A percentile compares a stretch with the other conserved stretches of the same genome.
Evolutionary conservation across 2,888 invertebrate genomes (phyloP).

Genomic region (Parnassius mnemosyne): DNA sequence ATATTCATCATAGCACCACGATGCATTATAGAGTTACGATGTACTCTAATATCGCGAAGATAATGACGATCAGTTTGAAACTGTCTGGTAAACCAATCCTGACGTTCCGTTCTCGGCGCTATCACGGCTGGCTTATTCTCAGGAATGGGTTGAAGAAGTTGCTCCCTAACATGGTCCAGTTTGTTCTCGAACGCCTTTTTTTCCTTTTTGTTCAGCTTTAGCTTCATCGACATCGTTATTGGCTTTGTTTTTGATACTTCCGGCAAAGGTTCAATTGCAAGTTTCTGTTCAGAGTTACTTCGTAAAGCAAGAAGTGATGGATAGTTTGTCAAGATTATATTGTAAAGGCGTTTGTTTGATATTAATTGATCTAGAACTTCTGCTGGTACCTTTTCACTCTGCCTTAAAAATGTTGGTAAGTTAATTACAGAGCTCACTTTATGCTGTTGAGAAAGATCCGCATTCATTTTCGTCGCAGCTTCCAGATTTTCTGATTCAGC

Average conservation of each 20-base stretch:
- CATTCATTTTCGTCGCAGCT: conserved; percentile 69
- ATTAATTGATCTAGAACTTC: conserved; percentile 85
- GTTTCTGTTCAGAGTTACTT: conserved; percentile 83
- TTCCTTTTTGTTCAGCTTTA: conserved; percentile 61
- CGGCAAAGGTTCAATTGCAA: conserved; percentile 60
- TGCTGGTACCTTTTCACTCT: conserved; percentile 87
- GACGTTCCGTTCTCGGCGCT: conserved; percentile 47
- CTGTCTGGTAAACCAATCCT: conserved; percentile 73
- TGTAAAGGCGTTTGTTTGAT: conserved; percentile 84
- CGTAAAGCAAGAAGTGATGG: conserved; percentile 84
- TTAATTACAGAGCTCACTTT: conserved; percentile 86
- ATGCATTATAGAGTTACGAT: conserved; percentile 92
- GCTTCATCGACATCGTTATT: conserved; percentile 83
- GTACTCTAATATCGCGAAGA: conserved; percentile 85
- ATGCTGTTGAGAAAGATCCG: conserved; percentile 60
- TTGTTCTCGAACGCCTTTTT: conserved; percentile 68
- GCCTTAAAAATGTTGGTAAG: conserved; percentile 88
- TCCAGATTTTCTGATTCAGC: conserved; percentile 74
- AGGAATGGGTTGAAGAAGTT: conserved; percentile 68
- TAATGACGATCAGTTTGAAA: conserved; percentile 83
- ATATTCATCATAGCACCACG: conserved; percentile 93
- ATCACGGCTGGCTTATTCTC: conserved; percentile 64
- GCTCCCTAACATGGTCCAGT: conserved; percentile 61
- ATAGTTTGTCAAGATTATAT: conserved; percentile 86
- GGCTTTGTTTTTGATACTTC: conserved; percentile 69